Evolutionary conservation across 2,113 vertebrate species (phyloP).

Genomic region (Seriola aureovittata): DNA sequence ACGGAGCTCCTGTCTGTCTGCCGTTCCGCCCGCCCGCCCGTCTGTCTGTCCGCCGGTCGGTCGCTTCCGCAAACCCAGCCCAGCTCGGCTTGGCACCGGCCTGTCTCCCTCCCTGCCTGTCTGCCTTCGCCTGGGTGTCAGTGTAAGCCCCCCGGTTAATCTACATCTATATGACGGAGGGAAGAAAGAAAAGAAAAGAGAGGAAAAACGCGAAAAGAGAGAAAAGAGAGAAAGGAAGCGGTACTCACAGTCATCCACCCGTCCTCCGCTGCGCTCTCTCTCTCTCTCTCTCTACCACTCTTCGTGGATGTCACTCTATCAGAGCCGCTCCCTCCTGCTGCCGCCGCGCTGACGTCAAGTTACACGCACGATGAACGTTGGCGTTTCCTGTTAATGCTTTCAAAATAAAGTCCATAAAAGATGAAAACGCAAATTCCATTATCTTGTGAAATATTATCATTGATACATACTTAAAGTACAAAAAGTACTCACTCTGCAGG

Average conservation of each 20-base stretch:
- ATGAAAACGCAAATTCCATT: not conserved
- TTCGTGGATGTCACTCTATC: conserved; percentile 62
- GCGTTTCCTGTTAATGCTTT: conserved; percentile 5
- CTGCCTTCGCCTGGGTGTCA: not conserved
- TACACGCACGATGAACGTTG: fast-evolving
- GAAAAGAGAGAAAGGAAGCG: conserved; percentile 40
- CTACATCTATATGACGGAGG: not conserved
- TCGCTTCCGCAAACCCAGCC: conserved; percentile 81
- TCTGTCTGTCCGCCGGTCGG: conserved; percentile 59
- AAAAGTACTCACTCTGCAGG: not conserved
- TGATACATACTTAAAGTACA: not conserved
- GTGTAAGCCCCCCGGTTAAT: not conserved
- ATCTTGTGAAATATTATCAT: no score
- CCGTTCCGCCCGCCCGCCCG: conserved; percentile 19
- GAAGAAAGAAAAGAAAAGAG: not conserved
- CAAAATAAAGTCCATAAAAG: conserved; percentile 27
- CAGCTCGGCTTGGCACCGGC: conserved; percentile 57
- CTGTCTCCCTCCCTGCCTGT: conserved; percentile 9
- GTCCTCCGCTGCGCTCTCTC: conserved; percentile 60
- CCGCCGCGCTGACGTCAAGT: conserved; percentile 47
- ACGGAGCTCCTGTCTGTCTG: conserved; percentile 55
- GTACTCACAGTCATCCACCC: conserved; percentile 77
- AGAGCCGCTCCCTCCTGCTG: conserved; percentile 81
- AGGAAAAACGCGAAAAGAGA: conserved; percentile 15
- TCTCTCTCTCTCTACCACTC: conserved; percentile 46